Evolutionary conservation across 2,797 vertebrate genomes (phyloP).

Genomic region (Cryptoblepharus egeriae): DNA sequence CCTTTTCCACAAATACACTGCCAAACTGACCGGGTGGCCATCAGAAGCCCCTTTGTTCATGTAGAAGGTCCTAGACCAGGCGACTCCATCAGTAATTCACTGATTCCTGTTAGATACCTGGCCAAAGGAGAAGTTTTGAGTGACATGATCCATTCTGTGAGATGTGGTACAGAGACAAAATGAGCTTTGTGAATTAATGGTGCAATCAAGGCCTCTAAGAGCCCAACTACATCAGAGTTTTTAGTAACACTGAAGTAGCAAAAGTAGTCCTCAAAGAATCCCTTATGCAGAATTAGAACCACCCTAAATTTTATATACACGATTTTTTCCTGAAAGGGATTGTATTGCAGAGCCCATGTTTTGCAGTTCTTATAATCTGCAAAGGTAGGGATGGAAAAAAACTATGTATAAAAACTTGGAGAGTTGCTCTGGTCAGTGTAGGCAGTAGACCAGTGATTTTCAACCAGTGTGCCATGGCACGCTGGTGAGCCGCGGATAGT

Average conservation of each 20-base stretch:
- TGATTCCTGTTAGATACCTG: slow-evolving; percentile 28
- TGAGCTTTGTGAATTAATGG: slow-evolving; percentile 12
- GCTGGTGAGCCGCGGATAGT: too few species aligned
- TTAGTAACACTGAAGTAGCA: slow-evolving; percentile 1
- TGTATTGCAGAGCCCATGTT: too few species aligned
- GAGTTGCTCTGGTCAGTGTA: too few species aligned
- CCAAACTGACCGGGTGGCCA: slow-evolving; percentile 19
- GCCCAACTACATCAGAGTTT: not conserved
- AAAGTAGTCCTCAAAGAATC: not conserved
- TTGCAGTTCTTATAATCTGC: too few species aligned
- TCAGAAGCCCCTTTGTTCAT: slow-evolving; percentile 25
- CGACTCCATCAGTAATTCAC: slow-evolving; percentile 22
- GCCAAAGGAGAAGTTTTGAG: not conserved
- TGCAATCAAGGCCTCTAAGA: not conserved
- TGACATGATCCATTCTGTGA: slow-evolving; percentile 13
- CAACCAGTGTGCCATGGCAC: too few species aligned
- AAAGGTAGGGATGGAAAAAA: too few species aligned
- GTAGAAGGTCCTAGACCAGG: slow-evolving; percentile 29
- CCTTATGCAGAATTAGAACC: slow-evolving; percentile 6
- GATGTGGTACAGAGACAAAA: slow-evolving; percentile 10
- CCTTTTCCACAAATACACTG: slow-evolving; percentile 9
- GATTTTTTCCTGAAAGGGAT: too few species aligned
- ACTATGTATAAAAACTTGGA: too few species aligned
- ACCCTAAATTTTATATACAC: not conserved
- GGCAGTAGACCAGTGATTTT: too few species aligned